Percentiles rank a stretch among this genome's conserved stretches.
Evolutionary conservation across 2,113 vertebrate species (phyloP).

Genomic region (Psittacula cyanocephala): DNA sequence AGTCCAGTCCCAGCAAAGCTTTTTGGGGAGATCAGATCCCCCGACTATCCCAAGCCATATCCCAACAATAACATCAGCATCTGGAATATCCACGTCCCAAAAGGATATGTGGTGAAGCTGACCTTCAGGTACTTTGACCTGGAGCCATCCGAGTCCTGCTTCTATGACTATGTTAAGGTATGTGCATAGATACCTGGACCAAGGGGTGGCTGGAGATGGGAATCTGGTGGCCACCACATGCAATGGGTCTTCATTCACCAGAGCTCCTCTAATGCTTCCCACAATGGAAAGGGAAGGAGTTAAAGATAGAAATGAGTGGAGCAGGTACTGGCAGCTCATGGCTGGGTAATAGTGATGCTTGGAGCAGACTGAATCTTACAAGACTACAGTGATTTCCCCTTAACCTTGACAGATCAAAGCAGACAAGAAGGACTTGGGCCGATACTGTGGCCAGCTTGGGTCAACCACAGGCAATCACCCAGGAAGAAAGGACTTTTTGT

Average conservation of each 20-base stretch:
- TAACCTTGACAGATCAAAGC: slow-evolving; percentile 77
- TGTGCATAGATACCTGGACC: neutral
- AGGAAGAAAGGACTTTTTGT: slow-evolving; percentile 74
- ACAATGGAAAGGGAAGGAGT: neutral
- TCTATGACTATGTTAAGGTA: slow-evolving; percentile 90
- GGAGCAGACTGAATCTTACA: fast-evolving
- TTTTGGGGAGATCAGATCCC: slow-evolving; percentile 83
- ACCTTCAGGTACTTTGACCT: slow-evolving; percentile 87
- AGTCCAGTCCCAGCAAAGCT: neutral
- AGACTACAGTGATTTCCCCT: neutral
- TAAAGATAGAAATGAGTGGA: neutral
- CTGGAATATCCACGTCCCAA: slow-evolving; percentile 82
- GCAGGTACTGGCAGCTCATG: neutral
- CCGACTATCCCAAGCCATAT: slow-evolving; percentile 85
- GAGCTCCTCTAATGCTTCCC: neutral
- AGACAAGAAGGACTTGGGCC: slow-evolving; percentile 79
- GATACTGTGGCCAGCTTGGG: slow-evolving; percentile 84
- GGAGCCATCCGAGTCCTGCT: slow-evolving; percentile 83
- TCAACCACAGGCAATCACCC: slow-evolving; percentile 79
- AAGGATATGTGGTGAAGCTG: slow-evolving; percentile 84
- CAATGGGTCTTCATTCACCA: neutral
- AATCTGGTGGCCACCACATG: neutral
- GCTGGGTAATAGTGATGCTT: neutral
- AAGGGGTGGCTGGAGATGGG: neutral
- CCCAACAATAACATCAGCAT: slow-evolving; percentile 71